Evolutionary conservation across 2,888 invertebrate genomes (phyloP).

Genomic region (Troides aeacus): DNA sequence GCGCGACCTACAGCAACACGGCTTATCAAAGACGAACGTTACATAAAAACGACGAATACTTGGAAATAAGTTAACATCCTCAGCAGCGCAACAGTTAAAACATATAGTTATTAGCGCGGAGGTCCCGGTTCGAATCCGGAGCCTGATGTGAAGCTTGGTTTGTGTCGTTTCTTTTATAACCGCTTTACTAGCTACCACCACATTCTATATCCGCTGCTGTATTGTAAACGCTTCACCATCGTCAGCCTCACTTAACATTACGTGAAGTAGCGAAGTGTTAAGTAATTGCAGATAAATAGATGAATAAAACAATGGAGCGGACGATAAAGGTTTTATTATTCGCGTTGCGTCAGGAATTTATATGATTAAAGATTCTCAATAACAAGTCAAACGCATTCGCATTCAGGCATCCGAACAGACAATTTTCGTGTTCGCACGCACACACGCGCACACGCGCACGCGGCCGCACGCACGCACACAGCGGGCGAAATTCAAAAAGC

Average conservation of each 20-base stretch:
- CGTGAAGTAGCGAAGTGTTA: no score
- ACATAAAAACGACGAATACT: slow-evolving; percentile 45
- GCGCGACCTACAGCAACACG: slow-evolving; percentile 65
- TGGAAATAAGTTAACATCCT: slow-evolving; percentile 4
- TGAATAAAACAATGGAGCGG: slow-evolving; percentile 18
- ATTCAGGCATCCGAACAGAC: slow-evolving; percentile 63
- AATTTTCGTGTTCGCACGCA: slow-evolving; percentile 62
- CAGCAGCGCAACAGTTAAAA: no score
- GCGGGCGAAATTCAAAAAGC: slow-evolving; percentile 64
- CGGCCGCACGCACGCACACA: slow-evolving; percentile 48
- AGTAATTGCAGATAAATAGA: no score
- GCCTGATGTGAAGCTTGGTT: no score
- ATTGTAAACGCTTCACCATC: no score
- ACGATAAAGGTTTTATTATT: slow-evolving; percentile 41
- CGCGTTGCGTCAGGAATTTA: slow-evolving; percentile 45
- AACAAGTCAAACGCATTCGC: slow-evolving; percentile 44
- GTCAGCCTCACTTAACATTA: no score
- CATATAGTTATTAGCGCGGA: no score
- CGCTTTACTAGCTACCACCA: no score
- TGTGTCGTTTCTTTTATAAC: no score
- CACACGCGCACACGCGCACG: slow-evolving; percentile 44
- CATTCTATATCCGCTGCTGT: no score
- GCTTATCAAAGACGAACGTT: slow-evolving; percentile 45
- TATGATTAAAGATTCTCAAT: slow-evolving; percentile 55
- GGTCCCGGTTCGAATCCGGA: no score